Conservation (phyloP, 2,113 vertebrate species). For the Platichthys flesus region DNA sequence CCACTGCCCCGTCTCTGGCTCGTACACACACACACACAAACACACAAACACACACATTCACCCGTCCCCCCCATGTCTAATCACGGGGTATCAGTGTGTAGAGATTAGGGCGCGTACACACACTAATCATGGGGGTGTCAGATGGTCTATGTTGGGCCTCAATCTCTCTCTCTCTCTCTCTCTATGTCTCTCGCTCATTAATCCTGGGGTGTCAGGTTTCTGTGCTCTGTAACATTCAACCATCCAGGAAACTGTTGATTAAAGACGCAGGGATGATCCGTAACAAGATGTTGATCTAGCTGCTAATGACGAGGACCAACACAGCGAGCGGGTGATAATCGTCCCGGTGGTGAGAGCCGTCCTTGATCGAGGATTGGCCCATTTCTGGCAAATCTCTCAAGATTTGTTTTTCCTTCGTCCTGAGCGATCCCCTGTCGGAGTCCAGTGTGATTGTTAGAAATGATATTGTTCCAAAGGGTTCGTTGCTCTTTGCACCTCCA, state of each 20-base stretch:
- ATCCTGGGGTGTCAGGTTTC: constrained; percentile 44
- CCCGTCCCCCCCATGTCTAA: constrained; percentile 35
- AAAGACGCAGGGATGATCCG: constrained; percentile 23
- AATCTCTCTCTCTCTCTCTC: not conserved
- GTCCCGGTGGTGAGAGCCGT: not conserved
- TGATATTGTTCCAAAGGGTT: constrained; percentile 13
- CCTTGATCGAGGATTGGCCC: constrained; percentile 1
- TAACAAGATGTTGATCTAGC: constrained; percentile 5
- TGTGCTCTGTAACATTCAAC: constrained; percentile 13
- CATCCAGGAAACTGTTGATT: constrained; percentile 35
- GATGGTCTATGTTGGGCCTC: constrained; percentile 40
- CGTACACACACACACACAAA: constrained; percentile 24
- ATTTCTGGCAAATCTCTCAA: not conserved
- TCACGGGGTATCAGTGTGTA: constrained; percentile 51
- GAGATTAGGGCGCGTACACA: constrained; percentile 42
- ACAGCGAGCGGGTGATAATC: constrained; percentile 1
- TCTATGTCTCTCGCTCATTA: constrained; percentile 5
- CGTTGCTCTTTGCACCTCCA: constrained; percentile 20
- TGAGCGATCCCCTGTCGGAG: not conserved
- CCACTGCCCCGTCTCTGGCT: constrained; percentile 15
- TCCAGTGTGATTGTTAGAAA: constrained; percentile 19
- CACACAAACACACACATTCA: constrained; percentile 18
- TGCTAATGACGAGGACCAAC: not conserved
- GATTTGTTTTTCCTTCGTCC: not conserved
- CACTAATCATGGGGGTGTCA: constrained; percentile 60